Conservation (phyloP, 2,113 vertebrate genomes). For the Verasper variegatus region DNA sequence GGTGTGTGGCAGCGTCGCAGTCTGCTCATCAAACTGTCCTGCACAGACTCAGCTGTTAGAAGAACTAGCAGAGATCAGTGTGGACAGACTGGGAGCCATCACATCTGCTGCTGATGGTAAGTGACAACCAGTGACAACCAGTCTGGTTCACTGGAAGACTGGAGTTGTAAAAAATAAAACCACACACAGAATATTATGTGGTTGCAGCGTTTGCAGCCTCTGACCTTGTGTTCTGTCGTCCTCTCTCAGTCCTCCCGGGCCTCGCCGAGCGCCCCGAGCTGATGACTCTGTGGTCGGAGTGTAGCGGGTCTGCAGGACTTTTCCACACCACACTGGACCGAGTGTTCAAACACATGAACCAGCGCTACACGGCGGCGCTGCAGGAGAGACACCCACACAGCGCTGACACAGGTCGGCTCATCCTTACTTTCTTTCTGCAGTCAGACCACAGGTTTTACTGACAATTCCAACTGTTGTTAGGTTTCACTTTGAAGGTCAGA, state of each 20-base stretch:
- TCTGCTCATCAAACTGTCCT: conserved; percentile 89
- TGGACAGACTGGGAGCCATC: conserved; percentile 85
- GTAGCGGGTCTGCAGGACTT: conserved; percentile 85
- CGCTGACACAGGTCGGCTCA: conserved; percentile 86
- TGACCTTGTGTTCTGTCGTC: conserved; percentile 12
- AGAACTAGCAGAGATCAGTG: conserved; percentile 88
- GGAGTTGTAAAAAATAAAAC: too few species aligned
- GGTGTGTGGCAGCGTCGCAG: conserved; percentile 83
- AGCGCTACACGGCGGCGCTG: conserved; percentile 82
- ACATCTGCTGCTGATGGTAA: conserved; percentile 88
- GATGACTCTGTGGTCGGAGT: conserved; percentile 93
- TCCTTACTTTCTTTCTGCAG: neutral
- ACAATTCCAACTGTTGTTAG: neutral
- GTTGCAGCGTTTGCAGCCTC: neutral
- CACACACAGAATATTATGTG: neutral
- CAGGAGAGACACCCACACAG: conserved; percentile 86
- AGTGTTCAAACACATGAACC: conserved; percentile 87
- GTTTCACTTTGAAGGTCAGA: too few species aligned
- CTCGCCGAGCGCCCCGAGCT: conserved; percentile 86
- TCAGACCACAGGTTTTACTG: conserved; percentile 2
- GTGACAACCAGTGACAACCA: conserved; percentile 20
- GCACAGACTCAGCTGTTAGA: conserved; percentile 88
- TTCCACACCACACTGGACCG: conserved; percentile 92
- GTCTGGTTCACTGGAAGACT: too few species aligned
- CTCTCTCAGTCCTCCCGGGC: conserved; percentile 86